Evolutionary conservation across 2,797 vertebrate species (phyloP).

Genomic region (Gambelia wislizenii): DNA sequence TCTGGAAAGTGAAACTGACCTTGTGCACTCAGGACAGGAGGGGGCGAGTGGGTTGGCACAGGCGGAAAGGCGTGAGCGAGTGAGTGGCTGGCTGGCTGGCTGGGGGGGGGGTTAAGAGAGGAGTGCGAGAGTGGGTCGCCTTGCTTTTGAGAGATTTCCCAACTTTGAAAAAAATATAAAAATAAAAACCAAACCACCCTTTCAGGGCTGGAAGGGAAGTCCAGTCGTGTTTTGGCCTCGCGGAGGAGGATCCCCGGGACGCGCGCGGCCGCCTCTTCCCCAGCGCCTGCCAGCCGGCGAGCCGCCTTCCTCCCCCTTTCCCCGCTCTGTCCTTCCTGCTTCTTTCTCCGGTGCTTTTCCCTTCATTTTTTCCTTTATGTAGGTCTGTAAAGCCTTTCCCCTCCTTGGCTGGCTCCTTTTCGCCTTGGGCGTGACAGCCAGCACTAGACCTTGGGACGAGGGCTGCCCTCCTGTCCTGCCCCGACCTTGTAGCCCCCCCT

Average conservation of each 20-base stretch:
- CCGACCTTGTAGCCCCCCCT: conserved; percentile 21
- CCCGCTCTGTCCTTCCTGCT: neutral
- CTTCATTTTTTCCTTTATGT: no score
- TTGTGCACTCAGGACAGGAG: conserved; percentile 4
- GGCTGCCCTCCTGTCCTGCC: conserved; percentile 52
- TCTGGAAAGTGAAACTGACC: conserved; percentile 53
- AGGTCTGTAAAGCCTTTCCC: neutral
- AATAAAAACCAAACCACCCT: no score
- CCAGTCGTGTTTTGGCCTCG: neutral
- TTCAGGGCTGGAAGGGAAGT: neutral
- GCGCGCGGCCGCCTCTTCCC: neutral
- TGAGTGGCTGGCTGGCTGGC: neutral
- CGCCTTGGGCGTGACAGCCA: conserved; percentile 25
- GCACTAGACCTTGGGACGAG: neutral
- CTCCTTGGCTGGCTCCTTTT: neutral
- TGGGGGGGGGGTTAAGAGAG: neutral
- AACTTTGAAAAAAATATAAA: no score
- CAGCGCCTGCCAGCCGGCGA: neutral
- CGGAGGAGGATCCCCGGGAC: neutral
- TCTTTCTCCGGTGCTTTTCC: neutral
- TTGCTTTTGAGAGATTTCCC: no score
- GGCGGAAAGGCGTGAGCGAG: neutral
- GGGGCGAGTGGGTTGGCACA: conserved; percentile 11
- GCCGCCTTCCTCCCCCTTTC: conserved; percentile 48
- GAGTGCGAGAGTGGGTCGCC: no score